phyloP scores from a whole-genome alignment of 2,888 invertebrate species.

The Amblyteles armatorius region DNA sequence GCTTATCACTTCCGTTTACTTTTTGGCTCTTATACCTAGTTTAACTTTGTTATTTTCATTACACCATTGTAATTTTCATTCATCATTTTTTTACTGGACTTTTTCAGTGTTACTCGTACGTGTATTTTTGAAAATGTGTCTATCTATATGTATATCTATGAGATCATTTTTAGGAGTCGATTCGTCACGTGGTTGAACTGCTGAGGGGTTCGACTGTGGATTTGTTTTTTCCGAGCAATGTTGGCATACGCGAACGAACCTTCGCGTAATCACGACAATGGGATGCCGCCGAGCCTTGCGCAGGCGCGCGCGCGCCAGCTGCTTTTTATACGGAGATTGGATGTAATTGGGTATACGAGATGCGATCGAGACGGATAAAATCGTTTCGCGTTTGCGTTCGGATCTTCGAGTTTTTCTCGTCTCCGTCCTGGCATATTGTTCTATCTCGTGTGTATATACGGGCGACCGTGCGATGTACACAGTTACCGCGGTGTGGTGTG shows the following conservation, averaged over 20 bases:
- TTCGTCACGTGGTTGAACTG: neutral
- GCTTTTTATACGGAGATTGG: constrained; percentile 39
- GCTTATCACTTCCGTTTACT: too few relatives aligned
- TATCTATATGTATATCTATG: too few relatives aligned
- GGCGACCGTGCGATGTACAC: neutral
- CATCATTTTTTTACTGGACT: neutral
- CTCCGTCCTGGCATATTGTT: constrained; percentile 41
- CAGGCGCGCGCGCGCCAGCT: constrained; percentile 17
- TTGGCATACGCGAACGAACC: neutral
- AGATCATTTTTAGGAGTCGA: neutral
- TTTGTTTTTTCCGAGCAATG: neutral
- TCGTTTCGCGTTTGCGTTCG: constrained; percentile 46
- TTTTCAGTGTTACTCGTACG: too few relatives aligned
- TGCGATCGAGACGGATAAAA: constrained; percentile 51
- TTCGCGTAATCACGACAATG: constrained; percentile 47
- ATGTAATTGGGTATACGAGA: constrained; percentile 46
- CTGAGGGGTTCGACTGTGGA: constrained; percentile 19
- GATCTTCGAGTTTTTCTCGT: constrained; percentile 31
- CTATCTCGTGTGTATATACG: constrained; percentile 15
- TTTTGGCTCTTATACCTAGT: too few relatives aligned
- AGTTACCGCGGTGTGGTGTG: constrained; percentile 16
- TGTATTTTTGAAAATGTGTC: too few relatives aligned
- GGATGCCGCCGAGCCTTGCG: constrained; percentile 47
- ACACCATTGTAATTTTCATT: neutral
- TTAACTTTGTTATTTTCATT: too few relatives aligned